Conservation (phyloP, 37 sponge, comb jelly and placozoan genomes). For the Hormiphora californensis region DNA sequence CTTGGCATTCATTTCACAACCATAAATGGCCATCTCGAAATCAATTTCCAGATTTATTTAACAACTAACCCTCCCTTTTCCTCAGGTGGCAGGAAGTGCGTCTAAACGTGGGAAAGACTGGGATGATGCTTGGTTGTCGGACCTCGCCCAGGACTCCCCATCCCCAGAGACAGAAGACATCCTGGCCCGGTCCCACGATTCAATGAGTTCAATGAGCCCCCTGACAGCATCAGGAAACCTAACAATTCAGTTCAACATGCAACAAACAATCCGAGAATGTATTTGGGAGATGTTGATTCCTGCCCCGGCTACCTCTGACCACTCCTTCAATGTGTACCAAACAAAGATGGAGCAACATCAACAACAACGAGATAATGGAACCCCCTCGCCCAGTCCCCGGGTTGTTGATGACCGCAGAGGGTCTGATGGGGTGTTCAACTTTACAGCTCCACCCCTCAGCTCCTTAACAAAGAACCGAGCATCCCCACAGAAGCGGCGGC, state of each 20-base stretch:
- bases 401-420: background rate
- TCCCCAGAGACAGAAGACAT: constrained; percentile 49
- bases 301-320: background rate
- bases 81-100: no score
- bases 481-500: background rate
- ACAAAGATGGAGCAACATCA: no score
- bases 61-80: no score
- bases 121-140: constrained; percentile 47
- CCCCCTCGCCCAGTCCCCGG: background rate
- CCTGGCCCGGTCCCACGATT: constrained; percentile 47
- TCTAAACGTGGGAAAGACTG: constrained; percentile 29
- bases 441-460: background rate
- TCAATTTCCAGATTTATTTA: no score
- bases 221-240: constrained; percentile 47
- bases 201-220: constrained; percentile 24
- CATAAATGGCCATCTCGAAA: no score
- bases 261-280: constrained; percentile 38
- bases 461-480: constrained; percentile 10
- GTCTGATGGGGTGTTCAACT: constrained; percentile 8
- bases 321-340: constrained; percentile 13
- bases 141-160: constrained; percentile 29
- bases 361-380: no score
- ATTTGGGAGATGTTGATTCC: constrained; percentile 52
- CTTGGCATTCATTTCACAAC: no score
- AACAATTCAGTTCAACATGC: constrained; percentile 38